Evolutionary conservation across 2,797 vertebrate genomes (phyloP), one percentile per base, ranked within the genome.

Genomic region (Gallinago nigripennis): DNA sequence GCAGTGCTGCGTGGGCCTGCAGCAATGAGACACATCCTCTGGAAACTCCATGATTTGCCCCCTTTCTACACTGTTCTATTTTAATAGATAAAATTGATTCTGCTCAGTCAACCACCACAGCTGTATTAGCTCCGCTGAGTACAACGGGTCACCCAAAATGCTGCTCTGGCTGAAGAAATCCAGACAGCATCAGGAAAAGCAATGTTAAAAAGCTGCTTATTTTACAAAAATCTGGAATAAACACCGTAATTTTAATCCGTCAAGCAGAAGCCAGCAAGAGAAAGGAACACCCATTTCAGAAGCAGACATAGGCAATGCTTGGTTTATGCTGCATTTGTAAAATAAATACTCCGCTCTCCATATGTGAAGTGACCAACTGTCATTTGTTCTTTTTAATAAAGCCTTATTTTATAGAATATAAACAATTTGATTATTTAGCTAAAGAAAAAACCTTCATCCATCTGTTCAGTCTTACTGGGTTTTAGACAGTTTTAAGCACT

Each of bases 181-280:
- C 68, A 82, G 71, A 30, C 28, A 39, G 43, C 82, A 82, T 16
- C 30, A 64, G 73, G 60, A 68, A 83, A 73, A 70, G 46, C 41
- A 61, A 41, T 0, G 1, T 30, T 60, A 33, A 71, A 94, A 92
- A 82, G 70, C 63, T 75, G 71, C 76, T 94, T 88, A 81, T 66
- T 68, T 30, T 48, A 76, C 16, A 60, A 68, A 94, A 88, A 86
- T 30, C 27, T 86, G 79, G 63, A 95, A 84, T 53, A 82, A 76
- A 82, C 58, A 68, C 37, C 19, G 3, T 45, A n/a, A 78, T 58
- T 86, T 72, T 76, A 92, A 92, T 79, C 86, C 80, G 60, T 43
- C 11, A 21, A 73, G 78, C 53, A 68, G 5, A 1, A 0, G 0
- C 35, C 45, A 50, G 54, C 1, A 3, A 79, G 33, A 69, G 61